Evolutionary conservation across 2,113 vertebrate species (phyloP).

Genomic region (Octodon degus): DNA sequence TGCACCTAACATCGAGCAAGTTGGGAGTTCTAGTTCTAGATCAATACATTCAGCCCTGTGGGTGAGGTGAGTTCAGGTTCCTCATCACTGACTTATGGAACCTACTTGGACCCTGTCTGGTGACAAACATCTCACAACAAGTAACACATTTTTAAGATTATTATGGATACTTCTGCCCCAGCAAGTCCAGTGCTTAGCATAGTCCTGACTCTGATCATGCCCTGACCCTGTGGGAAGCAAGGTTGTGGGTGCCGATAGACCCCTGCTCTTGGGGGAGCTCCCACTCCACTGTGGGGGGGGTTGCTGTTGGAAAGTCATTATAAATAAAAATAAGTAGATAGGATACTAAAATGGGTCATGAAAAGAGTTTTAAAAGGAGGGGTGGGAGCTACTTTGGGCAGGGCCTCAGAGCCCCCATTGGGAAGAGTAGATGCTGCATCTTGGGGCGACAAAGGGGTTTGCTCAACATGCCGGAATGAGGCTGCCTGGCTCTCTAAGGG

Average conservation of each 20-base stretch:
- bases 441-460: background rate
- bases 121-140: background rate
- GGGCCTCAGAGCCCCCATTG: background rate
- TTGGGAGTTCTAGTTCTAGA: background rate
- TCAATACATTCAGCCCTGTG: background rate
- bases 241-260: background rate
- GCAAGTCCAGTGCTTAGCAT: background rate
- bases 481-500: background rate
- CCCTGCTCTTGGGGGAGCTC: background rate
- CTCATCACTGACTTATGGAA: background rate
- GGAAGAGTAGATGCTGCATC: background rate
- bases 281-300: background rate
- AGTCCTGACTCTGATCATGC: fast-evolving
- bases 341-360: background rate
- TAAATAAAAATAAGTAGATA: background rate
- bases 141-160: background rate
- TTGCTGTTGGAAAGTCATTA: background rate
- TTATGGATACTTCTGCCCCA: background rate
- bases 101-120: background rate
- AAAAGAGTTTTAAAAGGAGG: conserved; percentile 16
- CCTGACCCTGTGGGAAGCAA: background rate
- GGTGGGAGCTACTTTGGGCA: background rate
- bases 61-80: background rate
- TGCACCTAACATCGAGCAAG: background rate
- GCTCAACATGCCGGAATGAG: background rate